Evolutionary conservation across 2,888 invertebrate species (phyloP).

Genomic region (Pseudococcus viburni): DNA sequence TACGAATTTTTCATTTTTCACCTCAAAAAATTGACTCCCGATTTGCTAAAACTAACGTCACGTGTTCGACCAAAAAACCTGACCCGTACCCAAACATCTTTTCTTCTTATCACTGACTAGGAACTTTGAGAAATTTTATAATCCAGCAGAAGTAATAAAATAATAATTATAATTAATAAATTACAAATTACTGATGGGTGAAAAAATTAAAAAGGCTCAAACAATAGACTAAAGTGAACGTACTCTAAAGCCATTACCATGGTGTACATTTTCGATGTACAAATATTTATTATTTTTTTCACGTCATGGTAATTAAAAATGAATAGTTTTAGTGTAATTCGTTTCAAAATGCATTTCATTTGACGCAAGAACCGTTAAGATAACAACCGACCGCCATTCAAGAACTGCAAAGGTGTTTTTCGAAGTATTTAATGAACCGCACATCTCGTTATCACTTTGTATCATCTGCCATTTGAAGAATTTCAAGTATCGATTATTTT

Average conservation of each 20-base stretch:
- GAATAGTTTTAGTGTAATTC: background rate
- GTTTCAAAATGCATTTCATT: background rate
- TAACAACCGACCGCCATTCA: background rate
- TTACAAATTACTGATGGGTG: too few species aligned
- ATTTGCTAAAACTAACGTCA: too few species aligned
- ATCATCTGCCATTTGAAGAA: background rate
- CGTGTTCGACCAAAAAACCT: too few species aligned
- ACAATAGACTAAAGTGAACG: too few species aligned
- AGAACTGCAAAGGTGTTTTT: background rate
- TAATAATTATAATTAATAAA: too few species aligned
- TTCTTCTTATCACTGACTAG: too few species aligned
- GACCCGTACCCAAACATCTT: too few species aligned
- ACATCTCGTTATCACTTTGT: slow-evolving; percentile 4
- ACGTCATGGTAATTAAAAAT: background rate
- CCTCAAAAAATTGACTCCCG: too few species aligned
- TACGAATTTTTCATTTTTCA: too few species aligned
- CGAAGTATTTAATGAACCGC: background rate
- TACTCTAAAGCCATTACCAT: background rate
- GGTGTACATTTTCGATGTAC: background rate
- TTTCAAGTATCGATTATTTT: background rate
- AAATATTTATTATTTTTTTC: slow-evolving; percentile 31
- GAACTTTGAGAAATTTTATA: too few species aligned
- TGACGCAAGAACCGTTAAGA: background rate
- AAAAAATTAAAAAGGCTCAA: too few species aligned
- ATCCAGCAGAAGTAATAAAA: too few species aligned